phyloP scores from a whole-genome alignment of 1,140 invertebrate genomes.

The Nephotettix cincticeps region DNA sequence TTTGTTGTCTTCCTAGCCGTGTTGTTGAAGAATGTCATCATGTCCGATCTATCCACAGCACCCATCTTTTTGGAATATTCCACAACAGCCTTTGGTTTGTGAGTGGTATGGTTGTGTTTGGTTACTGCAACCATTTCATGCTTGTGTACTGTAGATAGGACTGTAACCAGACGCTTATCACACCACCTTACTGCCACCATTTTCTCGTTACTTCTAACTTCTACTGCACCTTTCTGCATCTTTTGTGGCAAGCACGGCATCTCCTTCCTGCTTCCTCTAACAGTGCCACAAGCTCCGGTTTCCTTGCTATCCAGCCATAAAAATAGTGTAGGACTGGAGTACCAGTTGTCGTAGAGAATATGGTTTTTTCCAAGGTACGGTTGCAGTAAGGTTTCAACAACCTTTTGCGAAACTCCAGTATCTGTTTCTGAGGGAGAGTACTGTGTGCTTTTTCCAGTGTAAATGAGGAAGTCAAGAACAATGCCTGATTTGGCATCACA shows the following conservation, averaged over 20 bases:
- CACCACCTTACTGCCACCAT: conserved; percentile 2
- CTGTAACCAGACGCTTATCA: background rate
- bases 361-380: background rate
- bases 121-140: conserved; percentile 7
- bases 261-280: background rate
- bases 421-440: background rate
- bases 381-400: background rate
- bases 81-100: background rate
- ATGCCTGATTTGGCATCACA: too few species aligned
- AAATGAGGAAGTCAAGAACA: background rate
- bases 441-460: background rate
- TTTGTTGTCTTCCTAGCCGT: background rate
- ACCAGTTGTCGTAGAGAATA: background rate
- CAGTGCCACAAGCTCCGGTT: conserved; percentile 7
- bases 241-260: conserved; percentile 3
- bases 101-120: background rate
- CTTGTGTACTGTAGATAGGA: background rate
- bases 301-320: background rate
- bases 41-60: background rate
- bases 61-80: background rate
- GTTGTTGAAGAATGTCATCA: background rate
- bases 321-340: background rate
- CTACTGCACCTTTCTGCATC: background rate
- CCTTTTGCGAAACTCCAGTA: too few species aligned
- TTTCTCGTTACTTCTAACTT: background rate